Base-by-base conservation (phyloP, 30 jellyfish, hydroid and myxozoan genomes). In the Hydra vulgaris region DNA sequence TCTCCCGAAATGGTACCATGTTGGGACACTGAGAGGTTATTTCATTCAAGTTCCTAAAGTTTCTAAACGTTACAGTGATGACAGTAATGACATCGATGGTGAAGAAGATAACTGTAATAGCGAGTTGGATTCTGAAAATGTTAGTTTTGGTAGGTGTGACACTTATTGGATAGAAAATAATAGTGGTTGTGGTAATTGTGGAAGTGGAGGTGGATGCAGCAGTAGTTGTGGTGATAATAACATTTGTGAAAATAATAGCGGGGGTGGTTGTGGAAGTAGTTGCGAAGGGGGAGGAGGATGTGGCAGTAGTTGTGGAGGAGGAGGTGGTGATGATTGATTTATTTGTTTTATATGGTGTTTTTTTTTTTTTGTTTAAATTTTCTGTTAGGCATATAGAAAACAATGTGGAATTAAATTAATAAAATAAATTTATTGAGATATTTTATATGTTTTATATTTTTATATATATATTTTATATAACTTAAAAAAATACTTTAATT, bases 211-310 rank as follows among this genome's bases (percentile, higher is more conserved):
- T 26, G 82, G 90, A 4, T 17, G 72, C 1, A 72, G 90, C 7
- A 68, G 88, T 83, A 27, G 88, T 27, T 76, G 89, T 0, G 84
- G 84, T 23, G 89, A 86, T 8, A 76, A 83, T 8, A 88, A 89
- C 0, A 54, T 76, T 67, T 53, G 93, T 21, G 83, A 89, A 61
- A 69, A 89, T 77, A 77, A 85, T 0, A 66, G 89, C 1, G 85
- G 93, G 25, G 85, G 83, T 0, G 82, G 88, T 40, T 82, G 90
- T 27, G 82, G 90, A 0, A 26, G 90, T 0, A 15, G 90, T 74
- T 21, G 88, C 3, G 82, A 88, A 27, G 88, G 90, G 27, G 88
- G 88, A 1, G 72, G 90, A 1, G 24, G 90, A 0, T 20, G 89
- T 0, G 88, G 90, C 20, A 82, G 88, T 56, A 7, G 88, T 73